Conservation (phyloP, 1,140 invertebrate genomes). For the Andricus grossulariae region DNA sequence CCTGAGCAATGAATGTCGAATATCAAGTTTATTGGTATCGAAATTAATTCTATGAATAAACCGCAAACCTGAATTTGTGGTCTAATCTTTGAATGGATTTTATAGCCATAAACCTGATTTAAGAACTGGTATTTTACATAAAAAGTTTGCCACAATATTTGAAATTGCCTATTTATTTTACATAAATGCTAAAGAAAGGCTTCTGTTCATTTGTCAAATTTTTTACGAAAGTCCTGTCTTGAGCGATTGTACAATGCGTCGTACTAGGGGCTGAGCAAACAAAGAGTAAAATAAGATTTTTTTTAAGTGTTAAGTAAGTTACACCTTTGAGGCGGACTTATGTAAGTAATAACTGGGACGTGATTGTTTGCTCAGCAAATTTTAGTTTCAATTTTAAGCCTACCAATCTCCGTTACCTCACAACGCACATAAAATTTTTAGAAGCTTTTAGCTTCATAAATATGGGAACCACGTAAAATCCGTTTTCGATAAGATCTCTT, state of each 20-base stretch:
- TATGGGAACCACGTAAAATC: neutral
- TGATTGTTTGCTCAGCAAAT: conserved; percentile 5
- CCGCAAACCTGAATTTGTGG: conserved; percentile 3
- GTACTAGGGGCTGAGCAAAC: neutral
- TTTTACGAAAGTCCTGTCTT: conserved; percentile 13
- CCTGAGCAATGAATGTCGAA: neutral
- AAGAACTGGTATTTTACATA: too few relatives aligned
- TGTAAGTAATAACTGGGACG: neutral
- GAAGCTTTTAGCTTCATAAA: conserved; percentile 12
- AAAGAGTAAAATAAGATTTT: neutral
- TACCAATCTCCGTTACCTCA: neutral
- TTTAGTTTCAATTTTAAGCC: neutral
- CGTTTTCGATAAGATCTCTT: conserved; percentile 16
- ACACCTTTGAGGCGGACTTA: neutral
- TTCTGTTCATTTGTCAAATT: conserved; percentile 2
- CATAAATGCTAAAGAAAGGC: neutral
- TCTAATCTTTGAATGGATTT: conserved; percentile 2
- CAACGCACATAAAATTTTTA: neutral
- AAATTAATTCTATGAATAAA: conserved; percentile 16
- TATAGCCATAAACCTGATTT: neutral
- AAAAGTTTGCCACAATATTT: neutral
- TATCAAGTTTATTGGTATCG: conserved; percentile 18
- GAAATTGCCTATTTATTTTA: neutral
- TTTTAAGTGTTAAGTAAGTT: conserved; percentile 8
- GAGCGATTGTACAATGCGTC: neutral